phyloP scores from a whole-genome alignment of 2,113 vertebrate species.

The Centropus unirufus region DNA sequence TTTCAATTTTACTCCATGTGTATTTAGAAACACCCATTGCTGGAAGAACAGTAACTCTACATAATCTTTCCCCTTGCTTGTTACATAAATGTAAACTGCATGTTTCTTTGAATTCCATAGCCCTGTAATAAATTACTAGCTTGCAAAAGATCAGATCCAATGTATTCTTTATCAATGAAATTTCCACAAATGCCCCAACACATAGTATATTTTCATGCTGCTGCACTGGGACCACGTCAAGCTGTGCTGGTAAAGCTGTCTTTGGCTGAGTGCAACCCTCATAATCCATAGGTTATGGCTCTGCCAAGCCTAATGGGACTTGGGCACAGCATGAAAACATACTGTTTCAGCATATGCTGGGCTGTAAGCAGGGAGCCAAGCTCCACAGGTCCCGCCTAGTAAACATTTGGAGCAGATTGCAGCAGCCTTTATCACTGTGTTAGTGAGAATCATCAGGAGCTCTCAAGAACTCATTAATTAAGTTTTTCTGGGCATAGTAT shows the following conservation, averaged over 20 bases:
- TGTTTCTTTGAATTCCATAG: background rate
- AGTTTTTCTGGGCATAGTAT: constrained; percentile 52
- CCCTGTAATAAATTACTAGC: background rate
- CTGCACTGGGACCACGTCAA: constrained; percentile 18
- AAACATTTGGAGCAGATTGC: constrained; percentile 59
- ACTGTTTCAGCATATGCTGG: constrained; percentile 23
- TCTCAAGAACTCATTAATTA: constrained; percentile 72
- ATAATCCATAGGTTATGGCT: background rate
- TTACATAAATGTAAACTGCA: background rate
- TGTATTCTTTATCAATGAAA: constrained; percentile 30
- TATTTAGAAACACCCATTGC: background rate
- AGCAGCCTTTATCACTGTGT: constrained; percentile 33
- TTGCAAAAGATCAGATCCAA: background rate
- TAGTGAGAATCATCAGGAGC: constrained; percentile 50
- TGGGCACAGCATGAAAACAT: constrained; percentile 37
- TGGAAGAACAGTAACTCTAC: background rate
- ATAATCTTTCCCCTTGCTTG: background rate
- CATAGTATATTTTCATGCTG: constrained; percentile 28
- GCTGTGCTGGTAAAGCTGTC: constrained; percentile 44
- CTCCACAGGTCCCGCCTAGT: background rate
- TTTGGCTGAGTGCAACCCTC: background rate
- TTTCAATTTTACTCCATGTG: background rate
- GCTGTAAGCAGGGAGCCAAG: background rate
- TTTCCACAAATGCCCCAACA: constrained; percentile 12
- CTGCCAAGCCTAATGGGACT: constrained; percentile 51